Evolutionary conservation across 1,140 invertebrate species (phyloP), one percentile per base, ranked within the genome.

Genomic region (Orius laevigatus): DNA sequence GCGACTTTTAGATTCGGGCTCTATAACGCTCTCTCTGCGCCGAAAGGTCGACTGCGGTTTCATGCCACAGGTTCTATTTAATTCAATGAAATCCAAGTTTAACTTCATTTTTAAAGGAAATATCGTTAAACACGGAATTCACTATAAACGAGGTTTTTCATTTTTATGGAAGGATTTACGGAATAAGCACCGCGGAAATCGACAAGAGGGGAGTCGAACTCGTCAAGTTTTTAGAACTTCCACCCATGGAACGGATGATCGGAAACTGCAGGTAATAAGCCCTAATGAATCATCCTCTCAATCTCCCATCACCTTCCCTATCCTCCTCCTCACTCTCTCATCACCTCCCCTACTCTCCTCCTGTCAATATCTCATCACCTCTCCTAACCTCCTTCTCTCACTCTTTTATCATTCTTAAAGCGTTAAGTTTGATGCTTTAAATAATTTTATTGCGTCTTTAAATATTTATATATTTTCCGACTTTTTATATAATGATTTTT

Each of bases 41-140:
- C 86, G 86, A 1, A 87, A 86, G 3, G 82, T 82, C 57, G 72
- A 84, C 10, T 83, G 73, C 15, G 72, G 72, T 5, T 74, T 70
- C 56, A 74, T 74, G 72, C 72, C 72, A 18, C 69, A 71, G 56
- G 65, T 67, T 25, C 25, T 25, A 25, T 25, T 25, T 25, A 25
- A 4, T 25, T 25, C 8, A 25, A 8, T 25, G 3, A 25, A 4
- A n/a, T n/a, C n/a, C n/a, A n/a, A n/a, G n/a, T n/a, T n/a, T n/a
- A n/a, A n/a, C n/a, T n/a, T n/a, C n/a, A 12, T 38, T 16, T 42
- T 12, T 38, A 5, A 3, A 38, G 36, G 36, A 38, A 38, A 38
- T 38, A 38, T 12, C 36, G 10, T 16, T 38, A n/a, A 38, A 38
- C 36, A 38, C n/a, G 3, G 36, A 38, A 38, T 38, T 38, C 10